Evolutionary conservation across 2,888 invertebrate genomes (phyloP).

Genomic region (Scaptomyza reducta): DNA sequence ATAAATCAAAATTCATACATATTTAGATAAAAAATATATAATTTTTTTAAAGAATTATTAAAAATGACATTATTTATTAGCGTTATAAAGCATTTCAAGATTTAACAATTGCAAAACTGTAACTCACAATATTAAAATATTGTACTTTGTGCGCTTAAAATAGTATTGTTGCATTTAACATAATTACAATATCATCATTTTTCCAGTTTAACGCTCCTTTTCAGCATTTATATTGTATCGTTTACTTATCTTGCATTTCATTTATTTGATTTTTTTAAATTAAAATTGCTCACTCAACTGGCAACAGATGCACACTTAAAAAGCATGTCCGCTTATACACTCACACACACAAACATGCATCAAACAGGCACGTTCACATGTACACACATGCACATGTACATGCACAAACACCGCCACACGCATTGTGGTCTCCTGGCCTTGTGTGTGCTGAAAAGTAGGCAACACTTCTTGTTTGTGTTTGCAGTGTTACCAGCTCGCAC

Average conservation of each 20-base stretch:
- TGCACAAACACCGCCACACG: constrained; percentile 30
- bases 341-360: constrained; percentile 6
- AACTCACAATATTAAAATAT: too few relatives aligned
- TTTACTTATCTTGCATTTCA: constrained; percentile 27
- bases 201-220: constrained; percentile 1
- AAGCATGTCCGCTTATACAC: constrained; percentile 31
- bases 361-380: constrained; percentile 4
- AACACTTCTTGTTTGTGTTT: constrained; percentile 48
- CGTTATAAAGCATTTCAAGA: too few relatives aligned
- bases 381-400: constrained; percentile 8
- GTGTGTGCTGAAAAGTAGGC: constrained; percentile 58
- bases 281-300: constrained; percentile 68
- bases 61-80: too few relatives aligned
- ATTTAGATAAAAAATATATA: too few relatives aligned
- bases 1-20: too few relatives aligned
- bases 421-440: constrained; percentile 64
- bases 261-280: constrained; percentile 58
- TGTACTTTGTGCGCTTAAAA: too few relatives aligned
- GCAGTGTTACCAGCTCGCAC: constrained; percentile 18
- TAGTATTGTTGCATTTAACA: neutral
- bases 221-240: constrained; percentile 2
- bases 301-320: constrained; percentile 32
- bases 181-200: neutral
- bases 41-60: too few relatives aligned
- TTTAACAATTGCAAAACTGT: too few relatives aligned